These are phyloP conservation scores for Acleris literana DNA, from an alignment of 2,888 invertebrate species.

Conservation along the genomic window DNA sequence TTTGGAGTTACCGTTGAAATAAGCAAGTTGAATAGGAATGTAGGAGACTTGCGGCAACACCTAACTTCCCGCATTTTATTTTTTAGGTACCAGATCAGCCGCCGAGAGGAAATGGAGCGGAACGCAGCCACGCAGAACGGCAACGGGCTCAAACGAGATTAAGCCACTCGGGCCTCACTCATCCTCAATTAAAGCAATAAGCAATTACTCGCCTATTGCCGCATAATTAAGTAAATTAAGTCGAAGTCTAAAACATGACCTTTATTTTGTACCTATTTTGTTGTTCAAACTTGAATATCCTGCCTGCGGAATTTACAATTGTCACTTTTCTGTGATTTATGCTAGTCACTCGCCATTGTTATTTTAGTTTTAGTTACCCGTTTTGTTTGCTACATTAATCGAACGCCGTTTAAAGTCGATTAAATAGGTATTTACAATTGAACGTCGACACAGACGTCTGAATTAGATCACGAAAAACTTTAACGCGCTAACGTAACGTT, in stretches of 20 bases:
- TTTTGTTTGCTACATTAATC: constrained; percentile 10
- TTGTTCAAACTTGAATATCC: constrained; percentile 12
- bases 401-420: constrained; percentile 2
- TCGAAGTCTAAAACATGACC: background rate
- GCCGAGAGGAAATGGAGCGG: constrained; percentile 79
- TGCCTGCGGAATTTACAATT: constrained; percentile 6
- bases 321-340: constrained; percentile 53
- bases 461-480: constrained; percentile 48
- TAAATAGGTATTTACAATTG: constrained; percentile 42
- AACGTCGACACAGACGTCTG: constrained; percentile 43
- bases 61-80: background rate
- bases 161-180: constrained; percentile 43
- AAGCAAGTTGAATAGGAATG: too few species aligned
- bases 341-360: constrained; percentile 52
- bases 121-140: constrained; percentile 79
- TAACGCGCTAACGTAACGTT: constrained; percentile 32
- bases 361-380: constrained; percentile 20
- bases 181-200: constrained; percentile 1
- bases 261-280: constrained; percentile 23
- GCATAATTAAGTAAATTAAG: background rate
- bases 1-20: too few species aligned
- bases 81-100: constrained; percentile 81
- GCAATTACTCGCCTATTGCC: background rate
- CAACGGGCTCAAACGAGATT: constrained; percentile 86
- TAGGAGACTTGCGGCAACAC: too few species aligned